phyloP scores from a whole-genome alignment of 2,888 invertebrate genomes.

The Eilema griseolum region DNA sequence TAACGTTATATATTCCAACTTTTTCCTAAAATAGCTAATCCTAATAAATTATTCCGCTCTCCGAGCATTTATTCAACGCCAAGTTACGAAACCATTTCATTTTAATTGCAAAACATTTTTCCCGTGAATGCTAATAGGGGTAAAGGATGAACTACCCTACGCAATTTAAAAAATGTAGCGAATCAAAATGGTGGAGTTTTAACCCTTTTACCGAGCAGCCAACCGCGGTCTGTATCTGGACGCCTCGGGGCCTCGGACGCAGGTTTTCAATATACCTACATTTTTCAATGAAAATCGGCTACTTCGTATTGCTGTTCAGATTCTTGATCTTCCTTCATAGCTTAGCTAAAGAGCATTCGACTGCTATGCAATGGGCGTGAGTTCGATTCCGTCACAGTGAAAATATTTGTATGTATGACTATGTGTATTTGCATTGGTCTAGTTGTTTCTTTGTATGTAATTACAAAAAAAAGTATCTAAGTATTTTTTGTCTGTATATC shows the following conservation, averaged over 20 bases:
- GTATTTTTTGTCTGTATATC: too few relatives aligned
- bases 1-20: conserved; percentile 21
- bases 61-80: conserved; percentile 29
- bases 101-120: conserved; percentile 42
- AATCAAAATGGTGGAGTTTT: conserved; percentile 18
- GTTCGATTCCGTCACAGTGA: too few relatives aligned
- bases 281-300: conserved; percentile 3
- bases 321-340: not conserved
- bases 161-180: conserved; percentile 15
- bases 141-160: conserved; percentile 13
- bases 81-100: conserved; percentile 25
- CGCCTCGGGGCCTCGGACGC: too few relatives aligned
- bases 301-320: not conserved
- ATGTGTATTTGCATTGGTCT: too few relatives aligned
- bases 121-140: conserved; percentile 25
- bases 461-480: too few relatives aligned
- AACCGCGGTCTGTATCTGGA: not conserved
- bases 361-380: too few relatives aligned
- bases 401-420: too few relatives aligned
- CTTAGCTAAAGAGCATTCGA: too few relatives aligned
- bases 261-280: too few relatives aligned
- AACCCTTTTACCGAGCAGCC: not conserved
- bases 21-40: conserved; percentile 23
- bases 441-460: too few relatives aligned
- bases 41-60: conserved; percentile 28